Evolutionary conservation across 2,797 vertebrate species (phyloP).

Genomic region (Mormyrus hasselquistii): DNA sequence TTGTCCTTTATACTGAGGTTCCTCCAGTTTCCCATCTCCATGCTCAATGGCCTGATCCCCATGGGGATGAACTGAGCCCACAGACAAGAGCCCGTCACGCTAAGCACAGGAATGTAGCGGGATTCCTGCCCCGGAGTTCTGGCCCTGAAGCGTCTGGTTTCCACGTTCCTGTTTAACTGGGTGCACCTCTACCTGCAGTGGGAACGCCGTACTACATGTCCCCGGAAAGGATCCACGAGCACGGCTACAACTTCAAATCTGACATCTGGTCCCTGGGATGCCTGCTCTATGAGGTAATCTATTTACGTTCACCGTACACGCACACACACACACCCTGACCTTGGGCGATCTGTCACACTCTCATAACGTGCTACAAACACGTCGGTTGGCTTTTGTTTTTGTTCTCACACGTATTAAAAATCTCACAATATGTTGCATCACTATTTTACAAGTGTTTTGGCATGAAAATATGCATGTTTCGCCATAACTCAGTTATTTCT

Average conservation of each 20-base stretch:
- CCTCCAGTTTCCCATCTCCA: not conserved
- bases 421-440: not conserved
- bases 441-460: not conserved
- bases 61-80: not conserved
- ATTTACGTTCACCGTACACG: not conserved
- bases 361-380: not conserved
- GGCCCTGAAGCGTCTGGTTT: not conserved
- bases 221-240: constrained; percentile 81
- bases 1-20: not conserved
- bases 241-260: constrained; percentile 81
- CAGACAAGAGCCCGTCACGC: not conserved
- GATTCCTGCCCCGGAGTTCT: not conserved
- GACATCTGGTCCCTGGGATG: constrained; percentile 91
- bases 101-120: not conserved
- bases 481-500: not conserved
- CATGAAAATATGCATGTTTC: not conserved
- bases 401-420: not conserved
- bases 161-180: not conserved
- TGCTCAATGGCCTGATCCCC: not conserved
- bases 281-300: constrained; percentile 68
- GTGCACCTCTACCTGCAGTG: constrained; percentile 68
- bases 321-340: not conserved
- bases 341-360: not conserved
- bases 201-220: constrained; percentile 53
- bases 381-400: not conserved